Evolutionary conservation across 35 echinoderm and acorn worm genomes (phyloP).

Genomic region (Antedon bifida): DNA sequence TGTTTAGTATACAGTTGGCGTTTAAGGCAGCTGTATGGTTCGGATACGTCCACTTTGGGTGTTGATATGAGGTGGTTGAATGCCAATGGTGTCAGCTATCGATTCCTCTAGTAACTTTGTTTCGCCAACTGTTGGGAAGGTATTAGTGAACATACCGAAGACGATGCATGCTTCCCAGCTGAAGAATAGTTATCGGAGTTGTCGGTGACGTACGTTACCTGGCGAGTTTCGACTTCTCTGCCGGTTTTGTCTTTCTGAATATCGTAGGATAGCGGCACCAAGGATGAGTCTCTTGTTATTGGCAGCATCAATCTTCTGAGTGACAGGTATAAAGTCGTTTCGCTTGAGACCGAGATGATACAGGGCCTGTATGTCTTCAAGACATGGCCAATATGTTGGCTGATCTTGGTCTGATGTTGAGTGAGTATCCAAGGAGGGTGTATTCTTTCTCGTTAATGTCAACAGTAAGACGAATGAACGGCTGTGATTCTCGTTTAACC

Average conservation of each 20-base stretch:
- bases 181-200: conserved; percentile 28
- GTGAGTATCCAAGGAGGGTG: neutral
- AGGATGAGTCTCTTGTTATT: conserved; percentile 9
- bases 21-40: neutral
- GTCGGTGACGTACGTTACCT: conserved; percentile 31
- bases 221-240: neutral
- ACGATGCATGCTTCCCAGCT: conserved; percentile 17
- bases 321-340: conserved; percentile 13
- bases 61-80: too few species aligned
- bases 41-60: neutral
- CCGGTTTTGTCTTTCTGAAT: neutral
- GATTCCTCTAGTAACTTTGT: neutral
- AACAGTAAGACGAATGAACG: neutral
- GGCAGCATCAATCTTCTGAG: conserved; percentile 12
- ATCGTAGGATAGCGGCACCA: conserved; percentile 1
- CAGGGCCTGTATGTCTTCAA: conserved; percentile 16
- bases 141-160: conserved; percentile 18
- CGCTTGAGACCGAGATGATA: conserved; percentile 2
- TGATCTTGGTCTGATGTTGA: neutral
- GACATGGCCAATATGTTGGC: neutral
- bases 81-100: neutral
- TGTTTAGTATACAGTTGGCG: neutral
- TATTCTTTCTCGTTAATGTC: neutral
- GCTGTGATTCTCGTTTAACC: neutral
- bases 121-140: neutral